Base-by-base conservation (phyloP, 2,888 invertebrate species). In the Gibbula magus region DNA sequence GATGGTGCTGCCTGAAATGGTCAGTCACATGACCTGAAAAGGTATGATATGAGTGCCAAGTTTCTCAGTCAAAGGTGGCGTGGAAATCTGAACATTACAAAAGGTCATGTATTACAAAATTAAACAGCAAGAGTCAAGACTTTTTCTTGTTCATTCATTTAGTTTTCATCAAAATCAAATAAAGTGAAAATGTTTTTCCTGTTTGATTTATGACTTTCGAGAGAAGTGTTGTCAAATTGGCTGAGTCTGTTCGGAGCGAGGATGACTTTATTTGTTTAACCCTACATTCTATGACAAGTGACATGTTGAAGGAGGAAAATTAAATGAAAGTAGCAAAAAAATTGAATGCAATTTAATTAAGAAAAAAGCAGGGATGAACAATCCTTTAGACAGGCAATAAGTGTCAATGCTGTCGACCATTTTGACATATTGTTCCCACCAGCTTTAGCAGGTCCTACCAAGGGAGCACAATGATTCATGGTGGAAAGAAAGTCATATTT, bases 321-420 rank as follows among this genome's bases (percentile, higher is more conserved):
- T 61, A 29, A 61, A 61, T 61, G 61, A 61, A 61, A 61, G 61
- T 61, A 25, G 29, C 61, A 10, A 61, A 61, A 45, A 61, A 61
- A 61, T 2, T 61, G 61, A 61, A 61, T 61, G 61, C 61, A 61
- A 61, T 61, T 61, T 61, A 61, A 61, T 61, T 61, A 61, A 29
- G 61, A 61, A 61, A 61, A 61, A 61, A 61, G 61, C 61, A 61
- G 29, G 61, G 61, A 61, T 61, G 61, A 61, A 61, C 61, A 61
- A 61, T 61, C 61, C 61, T 61, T 61, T 61, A 61, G 61, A 61
- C 61, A 61, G 61, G 61, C 61, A 61, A 61, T 61, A 61, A 61
- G 61, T 61, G 61, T 61, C 29, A 29, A 61, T 61, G 61, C 61
- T 61, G 61, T 61, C 61, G 61, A 25, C 61, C 61, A 61, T 61